phyloP scores from a whole-genome alignment of 2,888 invertebrate genomes.

The Cheilosia vernalis region DNA sequence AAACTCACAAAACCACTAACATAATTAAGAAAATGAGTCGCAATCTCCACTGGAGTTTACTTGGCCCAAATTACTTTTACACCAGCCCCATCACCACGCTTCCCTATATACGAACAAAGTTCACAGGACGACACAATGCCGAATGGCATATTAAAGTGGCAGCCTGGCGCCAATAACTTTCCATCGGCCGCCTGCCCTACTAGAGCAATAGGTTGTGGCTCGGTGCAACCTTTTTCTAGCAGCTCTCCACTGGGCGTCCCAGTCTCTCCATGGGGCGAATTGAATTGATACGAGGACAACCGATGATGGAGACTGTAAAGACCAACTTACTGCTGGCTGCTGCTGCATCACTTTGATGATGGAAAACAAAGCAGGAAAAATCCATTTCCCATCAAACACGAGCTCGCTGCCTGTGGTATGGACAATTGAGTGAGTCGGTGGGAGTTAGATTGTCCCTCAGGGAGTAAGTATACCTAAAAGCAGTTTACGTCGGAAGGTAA shows the following conservation, averaged over 20 bases:
- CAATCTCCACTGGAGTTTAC: slow-evolving; percentile 33
- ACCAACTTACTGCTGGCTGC: background rate
- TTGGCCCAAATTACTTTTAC: slow-evolving; percentile 58
- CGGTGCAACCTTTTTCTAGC: slow-evolving; percentile 47
- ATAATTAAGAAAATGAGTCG: slow-evolving; percentile 47
- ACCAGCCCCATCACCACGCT: background rate
- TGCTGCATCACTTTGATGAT: slow-evolving; percentile 68
- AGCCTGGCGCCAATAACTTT: slow-evolving; percentile 70
- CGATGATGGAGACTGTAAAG: slow-evolving; percentile 6
- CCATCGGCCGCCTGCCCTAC: slow-evolving; percentile 29
- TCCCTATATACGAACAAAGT: background rate
- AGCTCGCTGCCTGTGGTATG: slow-evolving; percentile 21
- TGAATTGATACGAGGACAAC: slow-evolving; percentile 9
- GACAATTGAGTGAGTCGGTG: slow-evolving; percentile 53
- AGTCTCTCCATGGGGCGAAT: slow-evolving; percentile 14
- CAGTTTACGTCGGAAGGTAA: slow-evolving; percentile 78
- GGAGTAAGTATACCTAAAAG: slow-evolving; percentile 74
- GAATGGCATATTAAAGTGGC: slow-evolving; percentile 59
- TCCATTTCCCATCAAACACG: slow-evolving; percentile 60
- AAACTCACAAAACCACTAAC: slow-evolving; percentile 4
- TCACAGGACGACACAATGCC: slow-evolving; percentile 42
- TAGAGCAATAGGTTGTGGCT: slow-evolving; percentile 23
- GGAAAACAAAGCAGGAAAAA: slow-evolving; percentile 30
- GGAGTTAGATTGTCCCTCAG: slow-evolving; percentile 63
- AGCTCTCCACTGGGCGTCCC: slow-evolving; percentile 51